These are phyloP conservation scores for Myotis lucifugus DNA, from an alignment of 2,113 vertebrate species.

Conservation along the genomic window DNA sequence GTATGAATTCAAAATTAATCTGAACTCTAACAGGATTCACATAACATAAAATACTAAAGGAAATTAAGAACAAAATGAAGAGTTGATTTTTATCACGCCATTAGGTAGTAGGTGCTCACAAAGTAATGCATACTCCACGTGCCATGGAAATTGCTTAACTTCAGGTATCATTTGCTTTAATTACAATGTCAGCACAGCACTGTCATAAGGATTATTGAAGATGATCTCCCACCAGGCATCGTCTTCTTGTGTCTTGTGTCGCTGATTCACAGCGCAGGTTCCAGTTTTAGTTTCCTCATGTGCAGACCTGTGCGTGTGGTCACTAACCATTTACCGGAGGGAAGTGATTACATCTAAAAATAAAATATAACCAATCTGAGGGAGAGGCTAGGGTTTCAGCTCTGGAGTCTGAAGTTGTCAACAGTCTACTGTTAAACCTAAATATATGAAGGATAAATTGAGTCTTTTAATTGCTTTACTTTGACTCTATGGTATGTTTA, in stretches of 20 bases:
- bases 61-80: not conserved
- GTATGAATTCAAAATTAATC: conserved; percentile 28
- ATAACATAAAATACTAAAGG: not conserved
- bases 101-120: not conserved
- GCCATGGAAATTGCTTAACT: conserved; percentile 41
- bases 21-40: conserved; percentile 33
- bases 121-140: not conserved
- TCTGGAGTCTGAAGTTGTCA: conserved; percentile 76
- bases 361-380: conserved; percentile 76
- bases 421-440: conserved; percentile 74
- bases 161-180: conserved; percentile 56
- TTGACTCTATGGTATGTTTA: conserved; percentile 44
- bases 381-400: conserved; percentile 75
- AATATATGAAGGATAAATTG: conserved; percentile 67
- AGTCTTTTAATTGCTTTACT: conserved; percentile 63
- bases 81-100: not conserved
- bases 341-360: conserved; percentile 81
- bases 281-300: conserved; percentile 74
- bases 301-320: conserved; percentile 75
- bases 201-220: conserved; percentile 14
- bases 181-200: conserved; percentile 49
- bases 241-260: conserved; percentile 1
- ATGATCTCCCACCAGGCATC: not conserved
- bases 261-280: conserved; percentile 62
- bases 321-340: conserved; percentile 79